Evolutionary conservation across 2,113 vertebrate species (phyloP), one percentile per base, ranked within the genome.

Genomic region (Pollachius pollachius): DNA sequence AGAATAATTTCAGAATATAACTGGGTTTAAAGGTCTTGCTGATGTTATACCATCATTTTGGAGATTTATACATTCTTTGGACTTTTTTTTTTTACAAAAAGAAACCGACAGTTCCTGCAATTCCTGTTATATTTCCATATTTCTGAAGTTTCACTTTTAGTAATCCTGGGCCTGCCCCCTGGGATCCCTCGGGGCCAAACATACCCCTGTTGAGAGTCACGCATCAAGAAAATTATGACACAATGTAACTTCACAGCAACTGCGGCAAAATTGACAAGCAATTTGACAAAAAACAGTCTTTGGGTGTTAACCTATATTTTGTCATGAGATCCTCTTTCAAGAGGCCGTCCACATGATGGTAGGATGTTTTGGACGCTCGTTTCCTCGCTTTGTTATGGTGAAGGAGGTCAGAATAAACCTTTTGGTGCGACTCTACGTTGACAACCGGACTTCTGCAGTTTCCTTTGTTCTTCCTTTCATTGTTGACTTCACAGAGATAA

Each of bases 401-500:
- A 61, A 64, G 17, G 17, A 58, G 9, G 34, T 74, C 62, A 70
- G 61, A 41, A 63, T 41, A n/a, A 54, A 21, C 64, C 64, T 5
- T 5, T 23, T 15, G 30, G 30, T 48, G 1, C 48, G 6, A 16
- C 19, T 1, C n/a, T 4, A 12, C n/a, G 15, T 1, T 5, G 15
- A 16, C 48, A 66, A 59, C 15, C 37, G 62, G 21, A 52, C 17
- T 27, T 52, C 23, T 62, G 19, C 34, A 3, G 15, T 41, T 76
- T 67, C 41, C 62, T 52, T 21, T 13, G 2, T 9, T 67, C 64
- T 85, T 81, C 75, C 81, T 77, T 41, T 66, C 8, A 76, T 76
- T 83, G 79, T 83, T 71, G 61, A 65, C 34, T 25, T 57, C 37
- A 67, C 16, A 34, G 19, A 18, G 27, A 23, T 64, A 1, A 8